Evolutionary conservation across 2,888 invertebrate species (phyloP).

Genomic region (Rhamnusium bicolor): DNA sequence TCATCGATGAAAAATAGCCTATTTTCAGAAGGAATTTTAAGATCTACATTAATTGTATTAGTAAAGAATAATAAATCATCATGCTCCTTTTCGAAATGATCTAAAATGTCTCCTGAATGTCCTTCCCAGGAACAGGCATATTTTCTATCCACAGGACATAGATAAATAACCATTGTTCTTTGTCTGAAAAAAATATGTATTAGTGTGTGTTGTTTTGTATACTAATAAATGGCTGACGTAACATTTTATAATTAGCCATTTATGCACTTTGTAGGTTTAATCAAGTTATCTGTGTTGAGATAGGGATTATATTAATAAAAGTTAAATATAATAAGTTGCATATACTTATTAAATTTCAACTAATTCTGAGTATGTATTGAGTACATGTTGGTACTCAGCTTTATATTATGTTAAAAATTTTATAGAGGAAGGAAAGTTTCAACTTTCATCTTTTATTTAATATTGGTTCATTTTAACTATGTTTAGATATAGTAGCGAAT

Average conservation of each 20-base stretch:
- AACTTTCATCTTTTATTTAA: no score
- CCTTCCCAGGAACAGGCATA: slow-evolving; percentile 63
- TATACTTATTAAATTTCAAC: no score
- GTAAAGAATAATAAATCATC: slow-evolving; percentile 56
- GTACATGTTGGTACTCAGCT: no score
- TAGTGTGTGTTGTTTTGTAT: background rate
- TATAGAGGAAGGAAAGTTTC: no score
- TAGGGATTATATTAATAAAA: slow-evolving; percentile 3
- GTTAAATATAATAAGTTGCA: background rate
- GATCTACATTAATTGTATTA: slow-evolving; percentile 53
- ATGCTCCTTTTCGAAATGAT: slow-evolving; percentile 62
- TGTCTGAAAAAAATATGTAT: background rate
- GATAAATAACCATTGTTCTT: slow-evolving; percentile 53
- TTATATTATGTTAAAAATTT: no score
- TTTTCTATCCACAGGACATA: slow-evolving; percentile 62
- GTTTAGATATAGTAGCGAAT: no score
- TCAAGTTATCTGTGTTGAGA: slow-evolving; percentile 7
- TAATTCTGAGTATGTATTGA: no score
- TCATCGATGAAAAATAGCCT: slow-evolving; percentile 55
- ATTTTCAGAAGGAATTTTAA: slow-evolving; percentile 57
- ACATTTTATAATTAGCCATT: background rate
- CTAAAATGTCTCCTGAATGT: slow-evolving; percentile 57
- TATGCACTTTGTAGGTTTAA: background rate
- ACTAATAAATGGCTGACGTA: background rate
- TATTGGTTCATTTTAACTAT: no score